Evolutionary conservation across 2,888 invertebrate species (phyloP), one percentile per base, ranked within the genome.

Genomic region (Meteorus colon): DNA sequence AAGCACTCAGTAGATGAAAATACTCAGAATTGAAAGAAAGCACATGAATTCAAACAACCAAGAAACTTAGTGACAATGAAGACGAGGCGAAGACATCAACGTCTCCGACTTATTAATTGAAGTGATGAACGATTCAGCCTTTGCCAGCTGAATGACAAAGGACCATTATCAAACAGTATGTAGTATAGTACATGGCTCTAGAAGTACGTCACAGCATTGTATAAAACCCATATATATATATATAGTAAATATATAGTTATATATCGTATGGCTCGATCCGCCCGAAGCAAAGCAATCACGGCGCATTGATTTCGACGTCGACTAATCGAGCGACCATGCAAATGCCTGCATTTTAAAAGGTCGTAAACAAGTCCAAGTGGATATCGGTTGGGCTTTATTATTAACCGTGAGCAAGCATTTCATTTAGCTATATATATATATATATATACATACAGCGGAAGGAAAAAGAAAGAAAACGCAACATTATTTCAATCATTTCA

Each of bases 71-170:
- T 1, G 29, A 29, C 29, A 29, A 60, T 14, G 60, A 29, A 24
- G 12, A 27, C 24, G 19, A 34, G 55, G 16, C 27, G n/a, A 34
- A 16, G 19, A 37, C 67, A 24, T 67, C 74, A 73, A 74, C 77
- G 73, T 63, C 24, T 76, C 72, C 77, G 73, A 80, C 81, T 80
- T 81, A 84, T 84, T 83, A 84, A 84, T 83, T 81, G 79, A 76
- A 76, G 78, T 83, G 82, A 82, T 82, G 81, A 84, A 82, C 80
- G 78, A 80, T 84, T 82, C 79, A 81, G 78, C 48, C 81, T 81
- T 80, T 76, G 75, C 75, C 73, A 77, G 65, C 65, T 76, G 8
- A 2, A 81, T 83, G 82, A 83, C 79, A 82, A 84, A 81, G 81
- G 73, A 79, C 79, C 80, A 82, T 83, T 83, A 81, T 82, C 79